Evolutionary conservation across 2,797 vertebrate genomes (phyloP), one percentile per base, ranked within the genome.

Genomic region (Chelmon rostratus): DNA sequence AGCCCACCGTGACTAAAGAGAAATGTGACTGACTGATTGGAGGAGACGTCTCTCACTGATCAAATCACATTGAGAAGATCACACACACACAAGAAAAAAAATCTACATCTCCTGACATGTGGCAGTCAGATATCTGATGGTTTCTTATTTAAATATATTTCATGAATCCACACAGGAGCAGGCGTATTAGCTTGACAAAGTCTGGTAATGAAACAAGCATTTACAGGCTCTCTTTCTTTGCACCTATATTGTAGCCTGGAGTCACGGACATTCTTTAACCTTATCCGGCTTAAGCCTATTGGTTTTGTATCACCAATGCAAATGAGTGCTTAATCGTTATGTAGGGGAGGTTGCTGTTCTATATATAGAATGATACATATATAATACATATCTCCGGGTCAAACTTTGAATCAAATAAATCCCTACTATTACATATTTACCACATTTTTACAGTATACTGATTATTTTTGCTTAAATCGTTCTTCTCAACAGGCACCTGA

Each of bases 1-100:
- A 73, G 46, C 13, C 73, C 49, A 73, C 35, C 15, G 42, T 25
- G 21, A 75, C 71, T 23, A 4, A 35, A 50, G 25, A 73, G 18
- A 13, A 63, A 66, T 65, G 31, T 37, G 37, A 77, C 57, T 25
- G 75, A 44, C 33, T 67, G 23, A 0, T n/a, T 18, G 40, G 10
- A 76, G 31, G 73, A 78, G 4, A n/a, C 8, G 10, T n/a, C 2
- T 67, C 47, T 68, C 42, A 21, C 25, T 50, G 37, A 53, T 67
- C 66, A 50, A 37, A 53, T 64, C 66, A 61, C 37, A 31, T 15
- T 15, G 15, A 47, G 13, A 59, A 65, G 56, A 44, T 64, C 38
- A 46, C 44, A 46, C 12, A 46, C 44, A 46, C 13, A 15, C 2
- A 46, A 46, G 2, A 15, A 18, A 38, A 38, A 38, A 37, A 8